Base-by-base conservation (phyloP, 2,797 vertebrate species). In the Alosa sapidissima region DNA sequence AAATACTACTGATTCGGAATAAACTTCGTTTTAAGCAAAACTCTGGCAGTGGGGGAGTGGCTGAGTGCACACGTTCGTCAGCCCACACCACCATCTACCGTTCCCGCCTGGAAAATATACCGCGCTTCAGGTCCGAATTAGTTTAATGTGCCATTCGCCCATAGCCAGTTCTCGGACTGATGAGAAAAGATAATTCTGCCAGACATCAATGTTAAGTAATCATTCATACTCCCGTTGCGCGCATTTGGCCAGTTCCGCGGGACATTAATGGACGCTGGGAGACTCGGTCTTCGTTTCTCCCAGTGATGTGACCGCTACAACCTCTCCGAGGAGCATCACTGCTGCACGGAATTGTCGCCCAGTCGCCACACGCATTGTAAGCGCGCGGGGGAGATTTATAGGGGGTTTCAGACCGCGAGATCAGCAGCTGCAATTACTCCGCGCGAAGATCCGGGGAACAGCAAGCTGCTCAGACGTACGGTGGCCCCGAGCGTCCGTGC, bases 381-480 rank as follows among this genome's bases (percentile, higher is more conserved):
- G 52, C 82, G 47, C 11, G 81, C 72, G 10, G 19, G 48, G 47
- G 33, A 75, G 84, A 85, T 84, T 72, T 83, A 85, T 83, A 58
- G 62, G 82, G 78, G 51, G 36, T 87, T 84, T 84, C 84, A 84
- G 81, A 86, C 7, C 81, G 84, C 81, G 86, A 86, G 84, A 88
- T 87, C 87, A 90, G 86, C 86, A 85, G 81, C 86, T 82, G 75
- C 89, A 84, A 85, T 87, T 85, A 87, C 58, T 86, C 51, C 52
- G 87, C 83, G 45, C 55, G 72, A 83, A 54, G 85, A 85, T 83
- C 75, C 81, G 83, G 81, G 81, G 65, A 84, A 83, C 47, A 52
- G 82, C 55, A 8, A 49, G 83, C 62, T 54, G 16, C 55, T 41
- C 3, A 45, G 54, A 85, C 84, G 41, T 81, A 78, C 84, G 28